Percentiles rank a stretch among this genome's conserved stretches.
Conservation (phyloP, 2,797 vertebrate species). For the Syngnathus acus region DNA sequence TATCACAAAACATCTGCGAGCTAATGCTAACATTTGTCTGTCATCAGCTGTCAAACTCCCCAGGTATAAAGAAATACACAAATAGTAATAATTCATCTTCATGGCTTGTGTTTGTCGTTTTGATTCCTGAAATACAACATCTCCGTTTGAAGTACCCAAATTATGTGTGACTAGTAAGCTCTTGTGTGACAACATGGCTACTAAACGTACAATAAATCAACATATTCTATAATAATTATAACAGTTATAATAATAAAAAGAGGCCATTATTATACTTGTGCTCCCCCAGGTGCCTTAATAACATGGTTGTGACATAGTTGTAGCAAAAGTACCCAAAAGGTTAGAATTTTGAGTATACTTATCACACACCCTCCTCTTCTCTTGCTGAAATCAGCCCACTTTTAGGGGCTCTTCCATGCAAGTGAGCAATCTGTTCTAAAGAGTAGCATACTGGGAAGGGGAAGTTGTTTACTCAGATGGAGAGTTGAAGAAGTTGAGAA, state of each 20-base stretch:
- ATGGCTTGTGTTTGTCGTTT: background rate
- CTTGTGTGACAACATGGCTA: background rate
- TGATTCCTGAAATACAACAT: background rate
- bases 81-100: background rate
- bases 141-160: background rate
- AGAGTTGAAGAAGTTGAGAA: background rate
- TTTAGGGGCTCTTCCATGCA: background rate
- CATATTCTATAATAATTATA: background rate
- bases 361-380: too few relatives aligned
- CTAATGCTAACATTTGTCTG: slow-evolving; percentile 26
- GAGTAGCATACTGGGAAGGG: background rate
- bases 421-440: background rate
- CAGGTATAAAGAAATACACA: background rate
- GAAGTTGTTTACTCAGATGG: background rate
- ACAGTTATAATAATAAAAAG: too few relatives aligned
- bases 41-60: background rate
- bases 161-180: background rate
- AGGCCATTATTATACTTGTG: too few relatives aligned
- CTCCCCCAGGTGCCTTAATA: too few relatives aligned
- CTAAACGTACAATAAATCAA: background rate
- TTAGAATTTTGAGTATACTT: background rate
- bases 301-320: too few relatives aligned
- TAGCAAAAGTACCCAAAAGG: too few relatives aligned
- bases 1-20: slow-evolving; percentile 26
- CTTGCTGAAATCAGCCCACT: too few relatives aligned